Evolutionary conservation across 2,888 invertebrate species (phyloP).

Genomic region (Dendrolimus houi): DNA sequence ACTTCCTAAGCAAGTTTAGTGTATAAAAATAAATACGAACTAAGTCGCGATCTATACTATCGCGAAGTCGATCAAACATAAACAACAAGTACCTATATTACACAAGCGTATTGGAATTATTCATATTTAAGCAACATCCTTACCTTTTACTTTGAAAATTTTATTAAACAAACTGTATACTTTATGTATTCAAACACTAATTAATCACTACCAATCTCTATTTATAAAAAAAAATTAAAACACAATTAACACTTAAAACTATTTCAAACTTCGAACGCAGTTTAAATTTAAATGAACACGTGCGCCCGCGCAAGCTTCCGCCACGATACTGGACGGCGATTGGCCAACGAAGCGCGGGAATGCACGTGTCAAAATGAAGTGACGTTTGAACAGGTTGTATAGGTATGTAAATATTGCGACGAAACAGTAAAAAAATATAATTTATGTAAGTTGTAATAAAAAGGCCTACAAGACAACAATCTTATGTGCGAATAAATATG

Average conservation of each 20-base stretch:
- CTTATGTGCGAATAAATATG: background rate
- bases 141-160: too few relatives aligned
- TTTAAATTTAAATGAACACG: constrained; percentile 22
- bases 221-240: too few relatives aligned
- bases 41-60: too few relatives aligned
- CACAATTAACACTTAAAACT: too few relatives aligned
- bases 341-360: constrained; percentile 53
- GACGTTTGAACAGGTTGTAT: constrained; percentile 38
- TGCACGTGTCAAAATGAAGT: constrained; percentile 33
- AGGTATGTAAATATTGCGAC: constrained; percentile 17
- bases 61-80: too few relatives aligned
- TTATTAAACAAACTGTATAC: background rate
- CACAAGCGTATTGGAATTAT: too few relatives aligned
- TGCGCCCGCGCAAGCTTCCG: constrained; percentile 37
- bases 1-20: too few relatives aligned
- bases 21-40: too few relatives aligned
- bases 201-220: too few relatives aligned
- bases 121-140: too few relatives aligned
- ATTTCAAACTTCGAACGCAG: constrained; percentile 9
- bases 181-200: too few relatives aligned
- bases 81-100: too few relatives aligned
- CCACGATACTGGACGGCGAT: constrained; percentile 50
- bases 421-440: constrained; percentile 16
- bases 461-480: constrained; percentile 1
- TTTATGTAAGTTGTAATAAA: constrained; percentile 19